Percentiles rank a stretch among this genome's conserved stretches.
Conservation (phyloP, 2,888 invertebrate species). For the Arrhopalites spinosus region DNA sequence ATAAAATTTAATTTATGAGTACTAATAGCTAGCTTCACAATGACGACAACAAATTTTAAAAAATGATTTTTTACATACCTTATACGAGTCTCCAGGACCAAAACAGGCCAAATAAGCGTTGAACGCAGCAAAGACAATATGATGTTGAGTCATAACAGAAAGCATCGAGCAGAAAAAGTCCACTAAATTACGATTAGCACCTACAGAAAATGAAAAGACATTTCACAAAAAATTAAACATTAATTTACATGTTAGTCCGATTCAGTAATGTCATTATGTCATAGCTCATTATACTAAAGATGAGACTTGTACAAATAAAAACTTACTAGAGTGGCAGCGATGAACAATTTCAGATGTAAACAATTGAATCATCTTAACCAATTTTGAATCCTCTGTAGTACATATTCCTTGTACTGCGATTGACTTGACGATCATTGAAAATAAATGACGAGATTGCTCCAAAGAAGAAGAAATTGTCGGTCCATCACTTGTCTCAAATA, state of each 20-base stretch:
- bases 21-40: neutral
- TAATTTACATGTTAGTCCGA: too few relatives aligned
- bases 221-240: too few relatives aligned
- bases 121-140: constrained; percentile 54
- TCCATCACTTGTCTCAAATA: constrained; percentile 56
- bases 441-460: constrained; percentile 53
- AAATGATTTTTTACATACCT: constrained; percentile 35
- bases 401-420: constrained; percentile 54
- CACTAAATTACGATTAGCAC: constrained; percentile 52
- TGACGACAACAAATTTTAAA: neutral
- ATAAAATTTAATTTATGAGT: neutral
- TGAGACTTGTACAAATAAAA: too few relatives aligned
- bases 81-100: constrained; percentile 55
- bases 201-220: constrained; percentile 47
- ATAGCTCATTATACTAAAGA: too few relatives aligned
- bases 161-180: constrained; percentile 49
- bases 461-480: constrained; percentile 52
- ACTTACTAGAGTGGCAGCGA: constrained; percentile 45
- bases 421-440: constrained; percentile 54
- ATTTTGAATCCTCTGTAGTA: constrained; percentile 51
- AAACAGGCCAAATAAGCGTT: constrained; percentile 55
- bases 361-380: constrained; percentile 52
- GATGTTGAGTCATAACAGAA: constrained; percentile 50
- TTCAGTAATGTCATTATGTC: too few relatives aligned
- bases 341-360: constrained; percentile 55